Conservation (phyloP, 2,797 vertebrate species). For the Dendrocincla fuliginosa region DNA sequence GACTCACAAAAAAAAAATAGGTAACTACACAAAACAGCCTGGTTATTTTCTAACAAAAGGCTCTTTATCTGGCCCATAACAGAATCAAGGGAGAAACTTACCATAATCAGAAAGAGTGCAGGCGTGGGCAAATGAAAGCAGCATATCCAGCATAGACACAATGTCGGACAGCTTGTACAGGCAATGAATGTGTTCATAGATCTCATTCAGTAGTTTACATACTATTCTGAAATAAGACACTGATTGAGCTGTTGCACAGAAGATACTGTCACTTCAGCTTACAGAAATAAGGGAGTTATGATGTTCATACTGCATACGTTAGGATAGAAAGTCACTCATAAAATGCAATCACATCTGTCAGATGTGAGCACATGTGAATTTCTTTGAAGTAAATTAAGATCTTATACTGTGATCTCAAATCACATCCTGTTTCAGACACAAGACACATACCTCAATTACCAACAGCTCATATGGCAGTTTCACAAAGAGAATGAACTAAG, state of each 20-base stretch:
- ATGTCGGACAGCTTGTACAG: conserved; percentile 94
- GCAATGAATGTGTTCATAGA: conserved; percentile 92
- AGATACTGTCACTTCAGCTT: neutral
- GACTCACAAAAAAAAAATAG: neutral
- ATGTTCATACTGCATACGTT: neutral
- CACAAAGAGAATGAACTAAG: neutral
- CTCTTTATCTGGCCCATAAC: neutral
- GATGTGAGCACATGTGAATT: neutral
- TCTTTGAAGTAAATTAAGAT: neutral
- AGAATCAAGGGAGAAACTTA: conserved; percentile 66
- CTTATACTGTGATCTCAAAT: neutral
- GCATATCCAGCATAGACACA: conserved; percentile 98
- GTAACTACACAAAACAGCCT: neutral
- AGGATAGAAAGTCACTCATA: neutral
- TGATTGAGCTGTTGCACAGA: neutral
- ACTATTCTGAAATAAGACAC: conserved; percentile 84
- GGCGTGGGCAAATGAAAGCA: conserved; percentile 89
- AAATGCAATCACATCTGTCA: neutral
- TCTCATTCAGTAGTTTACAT: conserved; percentile 87
- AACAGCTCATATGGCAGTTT: neutral
- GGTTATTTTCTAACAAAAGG: neutral
- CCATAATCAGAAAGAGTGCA: conserved; percentile 95
- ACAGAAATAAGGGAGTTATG: neutral
- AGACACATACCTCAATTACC: neutral
- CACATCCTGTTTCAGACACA: neutral